These are phyloP conservation scores for Gorsachius goisagi DNA, from an alignment of 2,113 vertebrate genomes.

Conservation along the genomic window DNA sequence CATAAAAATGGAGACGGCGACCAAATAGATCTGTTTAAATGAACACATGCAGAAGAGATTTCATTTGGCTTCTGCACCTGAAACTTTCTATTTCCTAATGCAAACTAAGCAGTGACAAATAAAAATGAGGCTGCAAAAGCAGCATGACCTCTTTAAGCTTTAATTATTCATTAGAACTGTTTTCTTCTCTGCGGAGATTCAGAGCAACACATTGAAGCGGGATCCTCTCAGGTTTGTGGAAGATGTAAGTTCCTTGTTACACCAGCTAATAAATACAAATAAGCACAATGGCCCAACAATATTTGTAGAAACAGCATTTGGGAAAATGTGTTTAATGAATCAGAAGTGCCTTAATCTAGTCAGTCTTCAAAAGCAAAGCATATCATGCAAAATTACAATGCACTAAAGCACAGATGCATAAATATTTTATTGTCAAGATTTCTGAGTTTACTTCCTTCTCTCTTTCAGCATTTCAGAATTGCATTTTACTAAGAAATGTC, in stretches of 20 bases:
- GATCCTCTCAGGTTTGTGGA: neutral
- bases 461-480: neutral
- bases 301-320: slow-evolving; percentile 27
- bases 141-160: slow-evolving; percentile 32
- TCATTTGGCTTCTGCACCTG: slow-evolving; percentile 5
- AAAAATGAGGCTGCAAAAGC: slow-evolving; percentile 23
- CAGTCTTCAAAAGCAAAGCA: slow-evolving; percentile 41
- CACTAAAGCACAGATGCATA: slow-evolving; percentile 32
- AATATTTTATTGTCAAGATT: slow-evolving; percentile 8
- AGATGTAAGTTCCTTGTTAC: slow-evolving; percentile 24
- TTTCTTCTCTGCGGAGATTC: slow-evolving; percentile 36
- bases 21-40: slow-evolving; percentile 1
- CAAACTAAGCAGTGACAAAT: slow-evolving; percentile 34
- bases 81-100: slow-evolving; percentile 40
- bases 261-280: slow-evolving; percentile 48
- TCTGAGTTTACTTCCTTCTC: neutral
- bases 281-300: slow-evolving; percentile 10
- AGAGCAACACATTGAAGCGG: neutral
- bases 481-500: neutral
- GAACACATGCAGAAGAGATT: neutral
- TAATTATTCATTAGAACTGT: slow-evolving; percentile 63
- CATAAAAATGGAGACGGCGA: neutral
- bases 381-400: slow-evolving; percentile 39
- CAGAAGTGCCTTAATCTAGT: slow-evolving; percentile 45
- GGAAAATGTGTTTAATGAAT: slow-evolving; percentile 53